Percentiles rank a stretch among this genome's conserved stretches.
Evolutionary conservation across 2,888 invertebrate species (phyloP).

Genomic region (Toxonevra muliebris): DNA sequence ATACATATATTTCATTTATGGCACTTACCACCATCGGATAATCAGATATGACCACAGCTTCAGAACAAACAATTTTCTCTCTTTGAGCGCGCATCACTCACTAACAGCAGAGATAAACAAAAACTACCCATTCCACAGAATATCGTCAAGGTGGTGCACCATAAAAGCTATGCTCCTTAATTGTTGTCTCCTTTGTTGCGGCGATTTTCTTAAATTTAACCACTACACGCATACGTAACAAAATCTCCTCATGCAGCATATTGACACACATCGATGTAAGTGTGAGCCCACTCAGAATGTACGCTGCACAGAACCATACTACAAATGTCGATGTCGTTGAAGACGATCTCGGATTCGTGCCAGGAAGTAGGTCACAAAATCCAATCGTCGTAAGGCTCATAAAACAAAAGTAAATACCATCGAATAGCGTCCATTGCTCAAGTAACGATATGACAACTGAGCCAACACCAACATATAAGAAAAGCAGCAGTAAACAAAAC

Average conservation of each 20-base stretch:
- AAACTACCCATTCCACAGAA: background rate
- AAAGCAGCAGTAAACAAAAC: slow-evolving; percentile 84
- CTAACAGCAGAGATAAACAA: too few relatives aligned
- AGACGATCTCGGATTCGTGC: slow-evolving; percentile 65
- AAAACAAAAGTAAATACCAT: slow-evolving; percentile 91
- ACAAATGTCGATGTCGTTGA: slow-evolving; percentile 58
- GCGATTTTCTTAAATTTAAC: slow-evolving; percentile 42
- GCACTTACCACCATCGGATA: too few relatives aligned
- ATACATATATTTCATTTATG: too few relatives aligned
- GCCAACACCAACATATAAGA: slow-evolving; percentile 86
- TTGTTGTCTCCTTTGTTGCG: slow-evolving; percentile 14
- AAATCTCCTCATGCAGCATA: slow-evolving; percentile 83
- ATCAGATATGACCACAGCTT: too few relatives aligned
- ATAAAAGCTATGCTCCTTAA: slow-evolving; percentile 36
- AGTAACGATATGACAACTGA: slow-evolving; percentile 84
- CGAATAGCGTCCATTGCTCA: slow-evolving; percentile 87
- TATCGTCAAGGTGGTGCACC: slow-evolving; percentile 47
- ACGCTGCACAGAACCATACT: slow-evolving; percentile 83
- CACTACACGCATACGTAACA: slow-evolving; percentile 75
- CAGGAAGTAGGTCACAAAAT: slow-evolving; percentile 83
- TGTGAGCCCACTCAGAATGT: slow-evolving; percentile 84
- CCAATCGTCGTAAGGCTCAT: slow-evolving; percentile 91
- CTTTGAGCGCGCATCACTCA: too few relatives aligned
- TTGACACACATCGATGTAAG: slow-evolving; percentile 87
- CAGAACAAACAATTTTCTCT: too few relatives aligned